Percentiles rank a stretch among this genome's conserved stretches.
phyloP scores from a whole-genome alignment of 2,113 vertebrate species.

The Ivindomyrus marchei region DNA sequence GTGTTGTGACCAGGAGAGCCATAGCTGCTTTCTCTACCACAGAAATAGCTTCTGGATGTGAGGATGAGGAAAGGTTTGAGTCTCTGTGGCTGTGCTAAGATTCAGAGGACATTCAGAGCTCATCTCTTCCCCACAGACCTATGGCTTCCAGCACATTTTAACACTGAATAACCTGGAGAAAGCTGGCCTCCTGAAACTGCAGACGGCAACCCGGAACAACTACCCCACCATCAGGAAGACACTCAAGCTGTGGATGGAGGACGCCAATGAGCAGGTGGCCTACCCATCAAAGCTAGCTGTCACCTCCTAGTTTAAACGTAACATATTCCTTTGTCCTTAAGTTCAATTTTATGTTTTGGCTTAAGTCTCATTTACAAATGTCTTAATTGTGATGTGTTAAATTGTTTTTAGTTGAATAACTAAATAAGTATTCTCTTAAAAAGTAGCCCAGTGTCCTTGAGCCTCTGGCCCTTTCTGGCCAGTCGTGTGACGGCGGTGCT shows the following conservation, averaged over 20 bases:
- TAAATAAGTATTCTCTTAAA: neutral
- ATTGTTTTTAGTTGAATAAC: neutral
- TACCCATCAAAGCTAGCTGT: neutral
- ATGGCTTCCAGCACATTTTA: constrained; percentile 88
- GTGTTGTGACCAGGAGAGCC: neutral
- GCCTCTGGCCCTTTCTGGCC: neutral
- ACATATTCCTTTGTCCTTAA: neutral
- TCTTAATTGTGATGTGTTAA: neutral
- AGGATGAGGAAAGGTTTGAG: neutral
- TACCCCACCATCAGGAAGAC: constrained; percentile 95
- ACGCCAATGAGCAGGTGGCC: constrained; percentile 87
- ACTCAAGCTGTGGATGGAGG: constrained; percentile 94
- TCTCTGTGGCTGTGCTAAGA: neutral
- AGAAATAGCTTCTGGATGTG: neutral
- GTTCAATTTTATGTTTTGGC: neutral
- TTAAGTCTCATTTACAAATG: neutral
- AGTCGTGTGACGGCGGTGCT: neutral
- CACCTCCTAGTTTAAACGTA: neutral
- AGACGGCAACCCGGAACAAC: constrained; percentile 78
- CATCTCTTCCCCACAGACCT: constrained; percentile 66
- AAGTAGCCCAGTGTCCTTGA: neutral
- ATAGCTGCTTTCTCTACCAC: neutral
- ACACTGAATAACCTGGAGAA: constrained; percentile 92
- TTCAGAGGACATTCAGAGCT: neutral
- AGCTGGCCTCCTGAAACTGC: constrained; percentile 76